phyloP scores from a whole-genome alignment of 1,140 invertebrate species.

The Chelonus insularis region DNA sequence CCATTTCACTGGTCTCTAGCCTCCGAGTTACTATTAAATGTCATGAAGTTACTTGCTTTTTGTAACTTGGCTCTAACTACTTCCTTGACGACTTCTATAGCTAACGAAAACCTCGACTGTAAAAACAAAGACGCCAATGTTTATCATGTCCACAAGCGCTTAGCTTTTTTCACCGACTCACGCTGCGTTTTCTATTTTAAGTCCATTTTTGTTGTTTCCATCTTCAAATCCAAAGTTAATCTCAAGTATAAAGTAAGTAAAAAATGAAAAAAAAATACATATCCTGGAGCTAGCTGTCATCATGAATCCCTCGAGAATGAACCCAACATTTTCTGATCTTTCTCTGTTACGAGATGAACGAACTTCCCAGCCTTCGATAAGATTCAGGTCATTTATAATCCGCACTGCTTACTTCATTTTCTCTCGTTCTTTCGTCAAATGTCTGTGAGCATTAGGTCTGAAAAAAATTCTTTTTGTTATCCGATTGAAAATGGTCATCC shows the following conservation, averaged over 20 bases:
- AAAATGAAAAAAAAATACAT: slow-evolving; percentile 21
- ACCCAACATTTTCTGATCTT: slow-evolving; percentile 41
- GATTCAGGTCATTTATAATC: slow-evolving; percentile 50
- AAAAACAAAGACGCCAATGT: slow-evolving; percentile 2
- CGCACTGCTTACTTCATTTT: slow-evolving; percentile 22
- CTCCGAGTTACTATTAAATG: slow-evolving; percentile 20
- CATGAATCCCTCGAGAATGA: slow-evolving; percentile 43
- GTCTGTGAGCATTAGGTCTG: not conserved
- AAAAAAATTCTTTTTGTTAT: slow-evolving; percentile 20
- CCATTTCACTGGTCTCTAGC: slow-evolving; percentile 48
- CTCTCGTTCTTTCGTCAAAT: slow-evolving; percentile 1
- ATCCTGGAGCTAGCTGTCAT: slow-evolving; percentile 44
- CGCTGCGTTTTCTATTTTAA: slow-evolving; percentile 2
- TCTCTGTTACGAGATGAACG: slow-evolving; percentile 32
- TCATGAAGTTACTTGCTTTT: slow-evolving; percentile 11
- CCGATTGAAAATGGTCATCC: not conserved
- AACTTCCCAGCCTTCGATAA: slow-evolving; percentile 43
- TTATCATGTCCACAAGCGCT: not conserved
- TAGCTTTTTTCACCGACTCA: slow-evolving; percentile 2
- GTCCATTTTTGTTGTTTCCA: slow-evolving; percentile 3
- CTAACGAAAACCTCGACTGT: not conserved
- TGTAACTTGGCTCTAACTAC: not conserved
- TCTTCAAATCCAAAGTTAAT: slow-evolving; percentile 46
- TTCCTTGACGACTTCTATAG: not conserved
- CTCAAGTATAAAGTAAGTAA: slow-evolving; percentile 34